These are phyloP conservation scores for Casuarius casuarius DNA, from an alignment of 2,113 vertebrate genomes.

Conservation along the genomic window DNA sequence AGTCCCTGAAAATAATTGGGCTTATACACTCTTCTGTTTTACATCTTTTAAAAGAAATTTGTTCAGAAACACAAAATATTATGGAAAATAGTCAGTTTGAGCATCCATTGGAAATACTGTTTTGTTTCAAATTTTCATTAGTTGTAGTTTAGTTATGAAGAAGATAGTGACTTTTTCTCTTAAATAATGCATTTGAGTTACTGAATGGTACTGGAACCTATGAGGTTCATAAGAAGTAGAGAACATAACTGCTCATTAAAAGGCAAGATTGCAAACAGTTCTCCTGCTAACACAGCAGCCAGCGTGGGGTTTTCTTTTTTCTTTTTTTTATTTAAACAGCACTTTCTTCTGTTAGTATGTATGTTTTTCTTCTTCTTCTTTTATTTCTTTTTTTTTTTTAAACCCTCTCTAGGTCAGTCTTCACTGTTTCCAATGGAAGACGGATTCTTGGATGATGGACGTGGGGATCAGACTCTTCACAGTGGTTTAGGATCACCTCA, in stretches of 20 bases:
- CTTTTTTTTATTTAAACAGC: not conserved
- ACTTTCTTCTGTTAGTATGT: slow-evolving; percentile 65
- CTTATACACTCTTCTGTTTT: not conserved
- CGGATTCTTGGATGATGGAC: slow-evolving; percentile 94
- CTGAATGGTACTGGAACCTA: not conserved
- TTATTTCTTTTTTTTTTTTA: not conserved
- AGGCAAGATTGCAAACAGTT: slow-evolving; percentile 3
- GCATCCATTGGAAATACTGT: not conserved
- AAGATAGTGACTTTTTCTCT: not conserved
- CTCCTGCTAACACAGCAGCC: not conserved
- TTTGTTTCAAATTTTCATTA: not conserved
- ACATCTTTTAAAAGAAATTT: not conserved
- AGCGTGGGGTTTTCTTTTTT: not conserved
- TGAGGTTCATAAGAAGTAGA: not conserved
- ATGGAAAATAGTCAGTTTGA: not conserved
- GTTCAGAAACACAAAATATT: not conserved
- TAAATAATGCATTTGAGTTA: slow-evolving; percentile 7
- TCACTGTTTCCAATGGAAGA: slow-evolving; percentile 99
- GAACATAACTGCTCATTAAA: not conserved
- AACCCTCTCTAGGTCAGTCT: slow-evolving; percentile 86
- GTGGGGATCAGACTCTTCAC: slow-evolving; percentile 90
- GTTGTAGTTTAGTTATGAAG: not conserved
- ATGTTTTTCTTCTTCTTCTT: slow-evolving; percentile 51
- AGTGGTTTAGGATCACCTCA: slow-evolving; percentile 93
- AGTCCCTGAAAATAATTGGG: not conserved